Base-by-base conservation (phyloP, 2,113 vertebrate species). In the Falco punctatus region DNA sequence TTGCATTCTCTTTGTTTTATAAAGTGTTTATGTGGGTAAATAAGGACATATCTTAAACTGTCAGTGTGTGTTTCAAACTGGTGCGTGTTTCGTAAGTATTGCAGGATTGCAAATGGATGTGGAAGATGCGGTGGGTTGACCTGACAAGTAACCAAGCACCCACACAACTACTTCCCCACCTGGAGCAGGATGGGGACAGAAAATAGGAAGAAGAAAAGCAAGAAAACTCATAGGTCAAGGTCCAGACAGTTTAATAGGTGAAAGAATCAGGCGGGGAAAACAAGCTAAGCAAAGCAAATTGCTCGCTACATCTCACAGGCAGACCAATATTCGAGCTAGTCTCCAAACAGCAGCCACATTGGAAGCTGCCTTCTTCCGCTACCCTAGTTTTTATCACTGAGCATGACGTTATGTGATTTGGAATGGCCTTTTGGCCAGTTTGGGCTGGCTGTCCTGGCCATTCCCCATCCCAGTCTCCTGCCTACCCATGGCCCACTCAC, bases 231-330 rank as follows among this genome's bases (percentile, higher is more conserved):
- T 32, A 54, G 24, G 7, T 82, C 5, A 20, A 57, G 62, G 57
- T 81, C 22, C 2, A 2, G 21, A 72, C 22, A 40, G 28, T 54
- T 73, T 48, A 67, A 30, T 40, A 66, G 33, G 32, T 66, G 44
- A 72, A 65, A 15, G 66, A 79, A 55, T 13, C 0, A 7, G 9
- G 12, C 6, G 2, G 1, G 2, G 8, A 35, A 42, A 33, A 0
- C 20, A 52, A 86, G 16, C 38, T 46, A 73, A 80, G 44, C 35
- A 52, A 73, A 58, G 19, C 5, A 72, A 54, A 40, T 59, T 66
- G 33, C 19, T 30, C 7, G 59, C 44, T 16, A 22, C 23, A 14
- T 73, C 52, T 22, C 38, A 65, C 51, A 86, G 59, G 23, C 75
- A 66, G 46, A 54, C 28, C 0, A 1, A 8, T 40, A 23, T 15